Conservation (phyloP, 2,888 invertebrate species). For the Acrobeloides nanus region DNA sequence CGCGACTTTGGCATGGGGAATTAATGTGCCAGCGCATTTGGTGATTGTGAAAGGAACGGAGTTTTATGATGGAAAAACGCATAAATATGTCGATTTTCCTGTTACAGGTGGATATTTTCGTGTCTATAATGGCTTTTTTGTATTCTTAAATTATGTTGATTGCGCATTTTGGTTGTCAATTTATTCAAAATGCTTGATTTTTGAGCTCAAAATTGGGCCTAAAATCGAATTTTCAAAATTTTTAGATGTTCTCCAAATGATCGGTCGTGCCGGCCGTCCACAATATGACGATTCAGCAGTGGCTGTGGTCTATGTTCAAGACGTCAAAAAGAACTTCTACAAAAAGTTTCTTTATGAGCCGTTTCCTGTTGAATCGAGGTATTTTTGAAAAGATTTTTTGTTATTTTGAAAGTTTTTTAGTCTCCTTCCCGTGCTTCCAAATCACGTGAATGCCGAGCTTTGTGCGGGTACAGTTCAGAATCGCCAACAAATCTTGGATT, state of each 20-base stretch:
- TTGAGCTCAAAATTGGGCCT: constrained; percentile 4
- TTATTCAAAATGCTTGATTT: no score
- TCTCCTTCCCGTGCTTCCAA: constrained; percentile 77
- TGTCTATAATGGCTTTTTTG: background rate
- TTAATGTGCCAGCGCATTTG: constrained; percentile 94
- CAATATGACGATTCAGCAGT: constrained; percentile 83
- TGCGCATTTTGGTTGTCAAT: no score
- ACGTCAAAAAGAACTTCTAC: constrained; percentile 84
- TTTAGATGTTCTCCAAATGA: constrained; percentile 93
- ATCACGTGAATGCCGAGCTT: constrained; percentile 91
- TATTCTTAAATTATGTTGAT: no score
- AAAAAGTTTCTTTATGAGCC: constrained; percentile 98
- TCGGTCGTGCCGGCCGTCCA: constrained; percentile 94
- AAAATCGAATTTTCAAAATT: background rate
- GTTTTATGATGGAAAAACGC: constrained; percentile 91
- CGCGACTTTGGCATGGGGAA: constrained; percentile 96
- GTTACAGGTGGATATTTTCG: constrained; percentile 66
- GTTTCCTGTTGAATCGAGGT: constrained; percentile 89
- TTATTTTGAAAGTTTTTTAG: constrained; percentile 57
- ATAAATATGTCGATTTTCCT: constrained; percentile 96
- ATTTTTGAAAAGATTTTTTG: background rate
- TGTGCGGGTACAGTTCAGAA: constrained; percentile 86
- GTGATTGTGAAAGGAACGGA: constrained; percentile 99
- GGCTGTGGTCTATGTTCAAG: constrained; percentile 70
- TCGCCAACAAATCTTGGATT: constrained; percentile 86